phyloP scores from a whole-genome alignment of 2,113 vertebrate species.

The Gambusia holbrooki region DNA sequence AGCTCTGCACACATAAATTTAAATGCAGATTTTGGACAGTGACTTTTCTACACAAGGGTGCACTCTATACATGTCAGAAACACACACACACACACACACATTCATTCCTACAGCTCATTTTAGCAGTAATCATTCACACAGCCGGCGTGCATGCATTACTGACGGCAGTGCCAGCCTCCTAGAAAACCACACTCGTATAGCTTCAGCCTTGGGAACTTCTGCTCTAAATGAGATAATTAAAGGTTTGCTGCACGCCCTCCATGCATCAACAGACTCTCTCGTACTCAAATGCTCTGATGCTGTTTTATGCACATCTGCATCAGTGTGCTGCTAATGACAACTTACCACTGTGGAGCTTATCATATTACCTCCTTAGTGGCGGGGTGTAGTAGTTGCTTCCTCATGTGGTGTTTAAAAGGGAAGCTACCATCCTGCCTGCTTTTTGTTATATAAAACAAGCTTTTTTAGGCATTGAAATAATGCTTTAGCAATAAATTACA shows the following conservation, averaged over 20 bases:
- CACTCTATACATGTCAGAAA: conserved; percentile 2
- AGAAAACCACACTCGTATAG: conserved; percentile 45
- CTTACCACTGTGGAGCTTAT: conserved; percentile 42
- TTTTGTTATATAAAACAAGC: conserved; percentile 19
- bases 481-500: not conserved
- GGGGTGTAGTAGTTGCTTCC: conserved; percentile 35
- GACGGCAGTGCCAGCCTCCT: conserved; percentile 17
- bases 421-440: conserved; percentile 20
- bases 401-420: conserved; percentile 37
- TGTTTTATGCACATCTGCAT: conserved; percentile 34
- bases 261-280: conserved; percentile 11
- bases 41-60: not conserved
- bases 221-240: conserved; percentile 69
- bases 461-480: not conserved
- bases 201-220: conserved; percentile 53
- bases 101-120: conserved; percentile 1
- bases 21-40: not conserved
- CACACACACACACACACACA: not conserved
- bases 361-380: conserved; percentile 48
- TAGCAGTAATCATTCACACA: conserved; percentile 3
- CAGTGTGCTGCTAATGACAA: conserved; percentile 56
- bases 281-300: not conserved
- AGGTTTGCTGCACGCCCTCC: conserved; percentile 44
- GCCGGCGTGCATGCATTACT: conserved; percentile 12
- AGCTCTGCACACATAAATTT: conserved; percentile 8